These are phyloP conservation scores for Nesometra sesokonis DNA, from an alignment of 35 echinoderm and acorn worm genomes.

Conservation along the genomic window DNA sequence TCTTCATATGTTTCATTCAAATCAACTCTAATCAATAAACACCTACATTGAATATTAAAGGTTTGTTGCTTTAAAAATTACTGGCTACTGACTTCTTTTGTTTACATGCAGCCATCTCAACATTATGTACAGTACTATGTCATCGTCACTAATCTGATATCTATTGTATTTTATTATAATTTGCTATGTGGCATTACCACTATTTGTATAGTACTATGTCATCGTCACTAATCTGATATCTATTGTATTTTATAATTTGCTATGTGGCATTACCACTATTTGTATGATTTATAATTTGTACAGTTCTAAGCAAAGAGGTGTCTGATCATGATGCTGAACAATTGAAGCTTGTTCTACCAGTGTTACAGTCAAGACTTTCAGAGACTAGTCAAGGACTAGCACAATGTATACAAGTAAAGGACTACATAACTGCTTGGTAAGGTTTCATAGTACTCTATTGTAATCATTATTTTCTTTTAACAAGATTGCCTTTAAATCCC, in stretches of 20 bases:
- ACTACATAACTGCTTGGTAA: slow-evolving; percentile 58
- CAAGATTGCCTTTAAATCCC: too few species aligned
- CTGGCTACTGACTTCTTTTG: not conserved
- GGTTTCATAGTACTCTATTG: not conserved
- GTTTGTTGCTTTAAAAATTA: not conserved
- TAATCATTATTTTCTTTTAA: too few species aligned
- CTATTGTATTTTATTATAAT: not conserved
- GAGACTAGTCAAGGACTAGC: slow-evolving; percentile 41
- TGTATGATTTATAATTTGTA: not conserved
- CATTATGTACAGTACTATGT: too few species aligned
- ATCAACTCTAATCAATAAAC: not conserved
- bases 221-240: too few species aligned
- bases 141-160: too few species aligned
- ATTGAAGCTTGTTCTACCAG: slow-evolving; percentile 25
- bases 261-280: not conserved
- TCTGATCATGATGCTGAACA: slow-evolving; percentile 31
- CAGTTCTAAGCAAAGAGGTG: slow-evolving; percentile 38
- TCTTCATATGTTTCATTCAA: slow-evolving; percentile 7
- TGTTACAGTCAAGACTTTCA: slow-evolving; percentile 55
- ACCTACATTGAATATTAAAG: not conserved
- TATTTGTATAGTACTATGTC: too few species aligned
- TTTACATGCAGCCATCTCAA: too few species aligned
- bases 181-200: not conserved
- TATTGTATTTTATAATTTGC: not conserved
- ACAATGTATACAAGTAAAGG: slow-evolving; percentile 35